A percentile compares a stretch with the other conserved stretches of the same genome.
Evolutionary conservation across 2,113 vertebrate species (phyloP).

Genomic region (Pelobates fuscus): DNA sequence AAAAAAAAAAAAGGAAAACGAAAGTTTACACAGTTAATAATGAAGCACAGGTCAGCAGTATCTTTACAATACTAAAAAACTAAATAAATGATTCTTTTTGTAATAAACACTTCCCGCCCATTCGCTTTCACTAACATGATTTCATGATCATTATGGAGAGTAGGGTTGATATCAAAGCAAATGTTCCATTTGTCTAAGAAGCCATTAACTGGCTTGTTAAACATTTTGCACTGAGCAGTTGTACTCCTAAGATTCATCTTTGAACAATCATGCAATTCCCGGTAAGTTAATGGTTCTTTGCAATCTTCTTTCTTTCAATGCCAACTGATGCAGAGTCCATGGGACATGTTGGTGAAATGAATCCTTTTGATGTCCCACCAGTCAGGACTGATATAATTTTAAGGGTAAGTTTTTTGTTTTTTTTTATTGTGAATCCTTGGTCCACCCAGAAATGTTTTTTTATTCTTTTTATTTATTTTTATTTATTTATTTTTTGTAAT

Average conservation of each 20-base stretch:
- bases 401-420: conserved; percentile 78
- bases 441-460: conserved; percentile 84
- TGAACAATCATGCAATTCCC: conserved; percentile 70
- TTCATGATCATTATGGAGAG: conserved; percentile 76
- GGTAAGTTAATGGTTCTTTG: conserved; percentile 74
- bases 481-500: conserved; percentile 69
- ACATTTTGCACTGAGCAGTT: conserved; percentile 69
- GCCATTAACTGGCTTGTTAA: conserved; percentile 68
- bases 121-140: conserved; percentile 76
- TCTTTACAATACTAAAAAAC: conserved; percentile 99
- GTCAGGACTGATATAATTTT: conserved; percentile 79
- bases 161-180: conserved; percentile 71
- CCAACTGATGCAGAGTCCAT: conserved; percentile 80
- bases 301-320: conserved; percentile 73
- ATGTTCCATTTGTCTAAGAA: conserved; percentile 69
- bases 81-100: conserved; percentile 89
- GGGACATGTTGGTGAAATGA: conserved; percentile 76
- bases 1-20: conserved; percentile 81
- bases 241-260: conserved; percentile 67
- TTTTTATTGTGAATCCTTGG: conserved; percentile 90
- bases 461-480: conserved; percentile 57
- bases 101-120: conserved; percentile 79
- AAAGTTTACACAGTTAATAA: conserved; percentile 93
- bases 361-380: conserved; percentile 80
- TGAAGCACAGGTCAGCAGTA: conserved; percentile 95